Conservation (phyloP, 2,113 vertebrate species). For the Salvelinus fontinalis region DNA sequence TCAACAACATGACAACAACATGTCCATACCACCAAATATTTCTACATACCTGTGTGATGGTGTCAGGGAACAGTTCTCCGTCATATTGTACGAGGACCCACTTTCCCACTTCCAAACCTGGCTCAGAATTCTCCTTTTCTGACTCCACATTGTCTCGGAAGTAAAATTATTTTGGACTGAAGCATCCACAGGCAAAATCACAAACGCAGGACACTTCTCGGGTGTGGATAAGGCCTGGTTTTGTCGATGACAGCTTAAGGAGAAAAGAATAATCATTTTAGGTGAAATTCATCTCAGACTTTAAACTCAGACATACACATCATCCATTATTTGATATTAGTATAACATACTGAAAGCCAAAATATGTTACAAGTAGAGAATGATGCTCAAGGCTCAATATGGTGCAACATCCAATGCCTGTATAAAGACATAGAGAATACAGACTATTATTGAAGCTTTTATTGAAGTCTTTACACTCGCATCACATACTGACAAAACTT, state of each 20-base stretch:
- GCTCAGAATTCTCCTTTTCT: too few species aligned
- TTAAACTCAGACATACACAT: not conserved
- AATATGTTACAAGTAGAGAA: not conserved
- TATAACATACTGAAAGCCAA: too few species aligned
- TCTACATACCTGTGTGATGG: slow-evolving; percentile 22
- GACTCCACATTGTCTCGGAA: too few species aligned
- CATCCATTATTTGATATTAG: not conserved
- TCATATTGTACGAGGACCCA: slow-evolving; percentile 25
- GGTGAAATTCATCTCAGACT: not conserved
- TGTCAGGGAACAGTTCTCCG: slow-evolving; percentile 9
- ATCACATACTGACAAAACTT: slow-evolving; percentile 3
- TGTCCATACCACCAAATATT: slow-evolving; percentile 13
- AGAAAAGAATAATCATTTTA: not conserved
- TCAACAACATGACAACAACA: not conserved
- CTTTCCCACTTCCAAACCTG: not conserved
- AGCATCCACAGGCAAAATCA: too few species aligned
- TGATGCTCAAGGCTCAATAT: not conserved
- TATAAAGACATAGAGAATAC: not conserved
- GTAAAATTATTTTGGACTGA: too few species aligned
- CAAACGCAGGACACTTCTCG: too few species aligned
- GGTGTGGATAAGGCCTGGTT: slow-evolving; percentile 12
- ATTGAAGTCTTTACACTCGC: not conserved
- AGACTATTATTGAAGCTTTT: not conserved
- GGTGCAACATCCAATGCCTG: not conserved
- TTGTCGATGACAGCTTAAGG: slow-evolving; percentile 1